Evolutionary conservation across 1,140 invertebrate genomes (phyloP).

Genomic region (Subanguina moxae): DNA sequence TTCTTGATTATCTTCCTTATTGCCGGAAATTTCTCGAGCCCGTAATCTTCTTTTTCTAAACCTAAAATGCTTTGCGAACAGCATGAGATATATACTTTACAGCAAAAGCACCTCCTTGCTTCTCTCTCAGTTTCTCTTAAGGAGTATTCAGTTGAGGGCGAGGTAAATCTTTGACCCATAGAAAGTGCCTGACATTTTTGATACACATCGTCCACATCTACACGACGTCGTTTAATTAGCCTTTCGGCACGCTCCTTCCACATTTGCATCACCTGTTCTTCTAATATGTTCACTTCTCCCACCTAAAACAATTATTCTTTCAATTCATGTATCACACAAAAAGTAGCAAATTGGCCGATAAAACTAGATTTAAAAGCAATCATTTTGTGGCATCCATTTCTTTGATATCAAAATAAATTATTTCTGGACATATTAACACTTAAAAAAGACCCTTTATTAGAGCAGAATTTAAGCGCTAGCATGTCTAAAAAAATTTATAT

Average conservation of each 20-base stretch:
- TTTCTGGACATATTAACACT: too few species aligned
- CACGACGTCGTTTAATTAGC: constrained; percentile 31
- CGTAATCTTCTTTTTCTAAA: constrained; percentile 19
- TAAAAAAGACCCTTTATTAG: too few species aligned
- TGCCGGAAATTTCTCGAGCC: constrained; percentile 15
- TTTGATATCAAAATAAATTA: too few species aligned
- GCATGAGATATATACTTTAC: background rate
- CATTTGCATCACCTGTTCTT: constrained; percentile 29
- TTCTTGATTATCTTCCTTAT: background rate
- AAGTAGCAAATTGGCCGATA: too few species aligned
- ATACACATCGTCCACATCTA: constrained; percentile 39
- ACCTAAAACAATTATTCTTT: constrained; percentile 17
- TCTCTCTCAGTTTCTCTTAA: constrained; percentile 30
- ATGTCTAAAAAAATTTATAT: too few species aligned
- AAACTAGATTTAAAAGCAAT: too few species aligned
- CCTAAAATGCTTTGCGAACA: background rate
- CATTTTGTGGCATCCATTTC: too few species aligned
- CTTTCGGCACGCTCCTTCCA: constrained; percentile 33
- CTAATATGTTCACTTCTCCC: constrained; percentile 26
- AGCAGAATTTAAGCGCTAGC: too few species aligned
- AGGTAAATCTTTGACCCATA: constrained; percentile 10
- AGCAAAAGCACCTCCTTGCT: constrained; percentile 24
- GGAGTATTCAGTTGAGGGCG: constrained; percentile 20
- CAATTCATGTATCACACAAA: too few species aligned
- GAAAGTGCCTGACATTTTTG: constrained; percentile 26